phyloP scores from a whole-genome alignment of 1,140 invertebrate genomes.

The Diabrotica virgifera region DNA sequence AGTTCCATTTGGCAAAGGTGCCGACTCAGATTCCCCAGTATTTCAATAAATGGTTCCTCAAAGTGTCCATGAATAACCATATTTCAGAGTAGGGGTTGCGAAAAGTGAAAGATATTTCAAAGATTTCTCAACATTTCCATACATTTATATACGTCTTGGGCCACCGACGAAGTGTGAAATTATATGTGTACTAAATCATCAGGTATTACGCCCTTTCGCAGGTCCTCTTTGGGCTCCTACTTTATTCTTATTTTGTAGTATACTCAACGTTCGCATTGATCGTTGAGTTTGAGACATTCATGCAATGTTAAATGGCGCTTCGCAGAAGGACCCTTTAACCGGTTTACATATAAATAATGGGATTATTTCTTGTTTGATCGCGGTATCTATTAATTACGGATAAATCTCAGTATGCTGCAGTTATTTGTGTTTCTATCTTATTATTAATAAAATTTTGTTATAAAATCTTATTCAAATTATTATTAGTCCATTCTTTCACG shows the following conservation, averaged over 20 bases:
- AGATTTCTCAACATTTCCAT: conserved; percentile 33
- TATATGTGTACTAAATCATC: conserved; percentile 33
- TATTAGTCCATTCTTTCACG: too few relatives aligned
- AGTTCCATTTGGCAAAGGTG: neutral
- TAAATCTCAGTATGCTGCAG: too few relatives aligned
- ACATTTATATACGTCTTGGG: conserved; percentile 31
- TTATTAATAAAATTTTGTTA: too few relatives aligned
- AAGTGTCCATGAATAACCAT: conserved; percentile 27
- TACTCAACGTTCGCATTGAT: conserved; percentile 2
- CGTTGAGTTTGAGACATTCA: neutral
- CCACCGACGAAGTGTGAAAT: conserved; percentile 24
- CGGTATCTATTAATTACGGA: too few relatives aligned
- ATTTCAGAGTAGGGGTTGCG: conserved; percentile 24
- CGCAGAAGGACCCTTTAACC: neutral
- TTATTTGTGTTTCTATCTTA: too few relatives aligned
- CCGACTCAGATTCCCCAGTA: neutral
- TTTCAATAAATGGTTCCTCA: neutral
- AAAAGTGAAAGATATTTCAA: conserved; percentile 35
- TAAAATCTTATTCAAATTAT: too few relatives aligned
- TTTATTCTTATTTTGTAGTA: conserved; percentile 1
- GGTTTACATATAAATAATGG: too few relatives aligned
- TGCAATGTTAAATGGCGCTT: neutral
- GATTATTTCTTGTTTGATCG: too few relatives aligned
- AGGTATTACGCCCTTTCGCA: conserved; percentile 10
- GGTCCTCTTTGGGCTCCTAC: neutral